phyloP scores from a whole-genome alignment of 2,888 invertebrate species.

The Galeopsomyia nigrocyanea region DNA sequence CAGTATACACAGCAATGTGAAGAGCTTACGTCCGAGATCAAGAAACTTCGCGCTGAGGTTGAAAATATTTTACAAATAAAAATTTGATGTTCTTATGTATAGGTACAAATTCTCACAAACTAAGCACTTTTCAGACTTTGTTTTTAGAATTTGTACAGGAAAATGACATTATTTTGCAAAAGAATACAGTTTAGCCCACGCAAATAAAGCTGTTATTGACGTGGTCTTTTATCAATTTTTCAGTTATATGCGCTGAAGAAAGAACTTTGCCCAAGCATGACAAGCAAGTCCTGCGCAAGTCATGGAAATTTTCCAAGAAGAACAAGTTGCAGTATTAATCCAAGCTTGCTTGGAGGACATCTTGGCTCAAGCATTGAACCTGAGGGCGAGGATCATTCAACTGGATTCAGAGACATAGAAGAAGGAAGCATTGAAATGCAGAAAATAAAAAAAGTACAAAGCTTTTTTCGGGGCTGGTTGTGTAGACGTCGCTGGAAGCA shows the following conservation, averaged over 20 bases:
- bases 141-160: not conserved
- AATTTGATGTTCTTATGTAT: too few relatives aligned
- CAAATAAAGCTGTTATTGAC: too few relatives aligned
- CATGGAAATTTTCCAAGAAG: slow-evolving; percentile 53
- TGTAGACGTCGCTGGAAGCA: slow-evolving; percentile 94
- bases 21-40: slow-evolving; percentile 88
- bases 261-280: slow-evolving; percentile 76
- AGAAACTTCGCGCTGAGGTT: slow-evolving; percentile 90
- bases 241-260: slow-evolving; percentile 86
- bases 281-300: slow-evolving; percentile 50
- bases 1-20: slow-evolving; percentile 94
- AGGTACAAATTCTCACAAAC: not conserved
- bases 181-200: too few relatives aligned
- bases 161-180: too few relatives aligned
- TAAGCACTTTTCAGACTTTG: slow-evolving; percentile 3
- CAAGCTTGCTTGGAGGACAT: not conserved
- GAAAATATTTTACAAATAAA: slow-evolving; percentile 49
- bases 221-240: slow-evolving; percentile 47
- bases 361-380: not conserved
- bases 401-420: slow-evolving; percentile 59
- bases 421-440: slow-evolving; percentile 82
- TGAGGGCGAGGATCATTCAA: slow-evolving; percentile 48
- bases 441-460: slow-evolving; percentile 91
- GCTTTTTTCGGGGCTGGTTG: slow-evolving; percentile 94
- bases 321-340: slow-evolving; percentile 30